Percentiles rank a stretch among this genome's conserved stretches.
Evolutionary conservation across 2,113 vertebrate genomes (phyloP).

Genomic region (Varanus salvator): DNA sequence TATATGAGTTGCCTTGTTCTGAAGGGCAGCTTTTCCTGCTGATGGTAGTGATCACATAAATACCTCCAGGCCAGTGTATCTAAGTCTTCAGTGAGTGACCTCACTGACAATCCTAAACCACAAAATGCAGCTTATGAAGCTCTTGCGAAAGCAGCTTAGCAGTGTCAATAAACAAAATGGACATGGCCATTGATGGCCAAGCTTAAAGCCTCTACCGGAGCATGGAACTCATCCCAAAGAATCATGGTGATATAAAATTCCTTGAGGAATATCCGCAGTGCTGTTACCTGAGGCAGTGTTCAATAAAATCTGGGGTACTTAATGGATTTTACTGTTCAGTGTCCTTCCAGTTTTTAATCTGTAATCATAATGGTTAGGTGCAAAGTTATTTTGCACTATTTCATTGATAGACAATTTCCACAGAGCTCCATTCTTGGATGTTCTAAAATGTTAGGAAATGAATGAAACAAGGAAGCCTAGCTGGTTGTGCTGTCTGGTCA

Average conservation of each 20-base stretch:
- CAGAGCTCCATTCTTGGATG: background rate
- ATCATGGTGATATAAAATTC: constrained; percentile 46
- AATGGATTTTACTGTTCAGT: constrained; percentile 48
- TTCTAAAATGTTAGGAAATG: background rate
- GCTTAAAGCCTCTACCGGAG: constrained; percentile 39
- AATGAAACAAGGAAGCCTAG: background rate
- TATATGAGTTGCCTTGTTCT: constrained; percentile 62
- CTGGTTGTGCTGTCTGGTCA: too few species aligned
- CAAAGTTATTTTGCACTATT: constrained; percentile 31
- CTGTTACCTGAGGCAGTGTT: constrained; percentile 54
- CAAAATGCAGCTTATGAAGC: constrained; percentile 63
- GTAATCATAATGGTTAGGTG: constrained; percentile 38
- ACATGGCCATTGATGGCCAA: constrained; percentile 28
- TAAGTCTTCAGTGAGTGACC: constrained; percentile 75
- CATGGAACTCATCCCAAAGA: constrained; percentile 62
- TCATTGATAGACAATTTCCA: constrained; percentile 6
- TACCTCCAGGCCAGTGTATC: constrained; percentile 74
- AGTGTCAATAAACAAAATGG: constrained; percentile 46
- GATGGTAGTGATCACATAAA: constrained; percentile 73
- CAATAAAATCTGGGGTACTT: constrained; percentile 54
- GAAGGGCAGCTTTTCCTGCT: constrained; percentile 68
- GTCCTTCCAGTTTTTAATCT: constrained; percentile 43
- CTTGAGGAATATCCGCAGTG: constrained; percentile 49
- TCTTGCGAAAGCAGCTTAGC: constrained; percentile 33
- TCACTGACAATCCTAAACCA: constrained; percentile 70